Evolutionary conservation across 1,140 invertebrate species (phyloP), one percentile per base, ranked within the genome.

Genomic region (Anthonomus grandis): DNA sequence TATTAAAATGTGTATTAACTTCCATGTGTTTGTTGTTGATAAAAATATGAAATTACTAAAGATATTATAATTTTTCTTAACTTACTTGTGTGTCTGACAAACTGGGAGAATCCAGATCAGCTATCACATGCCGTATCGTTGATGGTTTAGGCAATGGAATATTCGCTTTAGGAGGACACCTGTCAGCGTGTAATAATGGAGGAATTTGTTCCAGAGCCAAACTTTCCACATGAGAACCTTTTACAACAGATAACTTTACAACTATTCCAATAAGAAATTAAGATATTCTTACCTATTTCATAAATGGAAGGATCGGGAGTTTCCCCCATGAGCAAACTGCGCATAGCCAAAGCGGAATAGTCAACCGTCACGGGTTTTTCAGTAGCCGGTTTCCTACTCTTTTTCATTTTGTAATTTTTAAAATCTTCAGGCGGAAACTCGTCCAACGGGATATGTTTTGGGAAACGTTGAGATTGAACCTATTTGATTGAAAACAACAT

Each of bases 151-250:
- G 54, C 63, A 64, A 19, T 66, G 12, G 2, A n/a, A n/a, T n/a
- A 13, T 22, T 25, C 61, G 58, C 47, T 70, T 70, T 12, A 66
- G 67, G 66, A 57, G 62, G 62, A 39, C 18, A 10, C 25, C 42
- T 34, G 21, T 23, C 52, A 8, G 65, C 72, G 47, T 75, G 72
- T 53, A 64, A 25, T 21, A 77, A 71, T 5, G 70, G 70, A 2
- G 77, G 78, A 17, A 79, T 52, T 49, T 77, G 74, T 17, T 76
- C 74, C 23, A 75, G 71, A 50, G 72, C 74, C 51, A 80, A 70
- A 61, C 77, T 79, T n/a, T 75, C 76, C 4, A 80, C 72, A 27
- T 74, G 64, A 0, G 76, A 77, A 22, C 31, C 76, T 69, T 15
- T n/a, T 24, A 34, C 25, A 44, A 23, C n/a, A n/a, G n/a, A n/a